Evolutionary conservation across 2,888 invertebrate genomes (phyloP).

Genomic region (Arrhopalites spinosus): DNA sequence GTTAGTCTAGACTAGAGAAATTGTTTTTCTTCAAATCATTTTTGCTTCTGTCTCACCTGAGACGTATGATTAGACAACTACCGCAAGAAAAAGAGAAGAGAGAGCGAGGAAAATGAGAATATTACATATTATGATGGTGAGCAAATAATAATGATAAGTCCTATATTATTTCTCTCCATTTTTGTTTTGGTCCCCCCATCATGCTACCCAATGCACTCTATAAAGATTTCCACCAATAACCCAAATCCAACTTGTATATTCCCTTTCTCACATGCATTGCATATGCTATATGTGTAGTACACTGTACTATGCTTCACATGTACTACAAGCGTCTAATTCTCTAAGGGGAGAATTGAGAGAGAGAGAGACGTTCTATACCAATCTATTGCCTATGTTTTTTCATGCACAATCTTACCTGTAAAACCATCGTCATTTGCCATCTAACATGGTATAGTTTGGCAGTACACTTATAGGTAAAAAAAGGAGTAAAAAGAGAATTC

Average conservation of each 20-base stretch:
- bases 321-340: too few relatives aligned
- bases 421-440: neutral
- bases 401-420: neutral
- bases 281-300: too few relatives aligned
- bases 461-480: too few relatives aligned
- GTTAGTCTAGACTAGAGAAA: too few relatives aligned
- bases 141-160: neutral
- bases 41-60: neutral
- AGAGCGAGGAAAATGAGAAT: neutral
- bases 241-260: constrained; percentile 21
- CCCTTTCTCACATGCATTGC: neutral
- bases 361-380: neutral
- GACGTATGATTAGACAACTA: constrained; percentile 16
- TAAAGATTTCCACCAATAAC: neutral
- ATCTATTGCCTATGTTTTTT: neutral
- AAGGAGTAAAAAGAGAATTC: too few relatives aligned
- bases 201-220: neutral
- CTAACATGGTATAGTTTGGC: too few relatives aligned
- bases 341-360: too few relatives aligned
- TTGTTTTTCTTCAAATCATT: neutral
- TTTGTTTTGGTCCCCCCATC: too few relatives aligned
- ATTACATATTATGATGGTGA: too few relatives aligned
- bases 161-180: neutral
- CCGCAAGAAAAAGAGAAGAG: constrained; percentile 2
- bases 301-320: too few relatives aligned